Base-by-base conservation (phyloP, 2,113 vertebrate species). In the Myiagra hebetior region DNA sequence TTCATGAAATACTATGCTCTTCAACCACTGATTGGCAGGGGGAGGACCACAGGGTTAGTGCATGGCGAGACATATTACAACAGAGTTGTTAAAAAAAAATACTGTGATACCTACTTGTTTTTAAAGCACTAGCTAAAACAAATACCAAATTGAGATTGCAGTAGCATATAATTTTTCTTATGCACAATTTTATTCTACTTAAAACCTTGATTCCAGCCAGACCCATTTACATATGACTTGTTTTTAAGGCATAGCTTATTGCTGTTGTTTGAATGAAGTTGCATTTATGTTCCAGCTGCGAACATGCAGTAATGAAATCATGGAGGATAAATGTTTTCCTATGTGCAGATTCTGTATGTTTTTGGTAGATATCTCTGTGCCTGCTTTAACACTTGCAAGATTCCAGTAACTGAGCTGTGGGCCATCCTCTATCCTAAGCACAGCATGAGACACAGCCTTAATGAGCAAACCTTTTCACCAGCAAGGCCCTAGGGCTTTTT, bases 361-460 rank as follows among this genome's bases (percentile, higher is more conserved):
- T 76, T 70, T 56, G 49, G 97, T 89, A 83, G 91, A 95, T 89
- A 91, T 64, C 96, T 88, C 53, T 93, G 50, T 94, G 92, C 92
- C 67, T 97, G 92, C 86, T 94, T 95, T 92, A 91, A 87, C 67
- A 39, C 94, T 81, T 96, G 79, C 91, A 74, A 91, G 93, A 92
- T 96, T 46, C 79, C 77, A 89, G 91, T 94, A 83, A 70, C 75
- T 60, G 74, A 93, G 93, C 94, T 95, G 74, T 92, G 65, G 91
- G 88, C 93, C 90, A 81, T 96, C 89, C 39, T 91, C 96, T 97
- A 70, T 92, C 96, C 94, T 92, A 85, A 86, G 87, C 97, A 91
- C 97, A 96, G 98, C 97, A 93, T 95, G 97, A 95, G 78, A 93
- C 96, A 91, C 73, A 65, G 68, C 52, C 92, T 91, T 96, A 95